Evolutionary conservation across 2,888 invertebrate genomes (phyloP).

Genomic region (Eristalis arbustorum): DNA sequence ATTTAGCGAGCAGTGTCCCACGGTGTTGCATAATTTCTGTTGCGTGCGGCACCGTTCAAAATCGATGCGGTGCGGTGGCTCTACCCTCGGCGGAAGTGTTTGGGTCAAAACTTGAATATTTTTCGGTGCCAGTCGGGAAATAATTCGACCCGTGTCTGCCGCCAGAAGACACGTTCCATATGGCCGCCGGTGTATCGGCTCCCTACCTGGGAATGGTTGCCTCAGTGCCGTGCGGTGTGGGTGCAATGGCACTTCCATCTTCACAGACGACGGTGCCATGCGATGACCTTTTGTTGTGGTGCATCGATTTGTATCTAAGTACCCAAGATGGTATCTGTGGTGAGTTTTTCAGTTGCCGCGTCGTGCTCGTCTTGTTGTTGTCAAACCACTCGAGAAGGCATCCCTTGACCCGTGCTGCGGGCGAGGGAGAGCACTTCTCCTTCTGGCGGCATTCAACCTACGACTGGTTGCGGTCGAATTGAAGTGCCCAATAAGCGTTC

Average conservation of each 20-base stretch:
- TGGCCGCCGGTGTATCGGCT: background rate
- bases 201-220: conserved; percentile 1
- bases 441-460: no score
- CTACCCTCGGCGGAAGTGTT: conserved; percentile 1
- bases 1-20: conserved; percentile 26
- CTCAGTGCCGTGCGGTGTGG: background rate
- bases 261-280: background rate
- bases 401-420: background rate
- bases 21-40: conserved; percentile 20
- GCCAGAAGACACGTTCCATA: conserved; percentile 9
- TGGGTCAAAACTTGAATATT: background rate
- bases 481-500: conserved; percentile 17
- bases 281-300: conserved; percentile 15
- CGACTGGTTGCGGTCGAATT: conserved; percentile 24
- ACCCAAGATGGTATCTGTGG: background rate
- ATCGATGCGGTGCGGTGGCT: background rate
- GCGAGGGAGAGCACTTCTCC: no score
- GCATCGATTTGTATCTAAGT: conserved; percentile 9
- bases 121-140: conserved; percentile 3
- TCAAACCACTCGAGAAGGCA: background rate
- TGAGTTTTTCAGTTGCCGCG: background rate
- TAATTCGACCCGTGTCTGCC: conserved; percentile 8
- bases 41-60: background rate
- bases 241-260: background rate
- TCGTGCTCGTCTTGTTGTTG: background rate